Base-by-base conservation (phyloP, 2,113 vertebrate species). In the Xenopus laevis region DNA sequence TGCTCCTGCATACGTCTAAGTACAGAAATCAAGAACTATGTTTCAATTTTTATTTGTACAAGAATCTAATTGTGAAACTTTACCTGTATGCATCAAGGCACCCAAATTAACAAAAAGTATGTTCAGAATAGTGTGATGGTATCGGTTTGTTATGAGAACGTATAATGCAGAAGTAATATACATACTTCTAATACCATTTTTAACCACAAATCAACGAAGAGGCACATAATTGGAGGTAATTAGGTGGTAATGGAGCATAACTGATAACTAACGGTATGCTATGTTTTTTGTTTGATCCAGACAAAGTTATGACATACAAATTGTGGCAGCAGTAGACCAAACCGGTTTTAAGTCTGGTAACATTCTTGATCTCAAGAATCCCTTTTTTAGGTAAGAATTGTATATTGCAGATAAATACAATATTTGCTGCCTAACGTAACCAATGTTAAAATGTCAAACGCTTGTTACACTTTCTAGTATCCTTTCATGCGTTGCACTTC, bases 251-350 rank as follows among this genome's bases (percentile, higher is more conserved):
- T 4, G 15, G 47, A 17, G 3, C 15, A 30, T n/a, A 4, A 7
- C 13, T 46, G 18, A 21, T 71, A 46, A 27, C 59, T 7, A 33
- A 71, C 61, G 2, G 13, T 72, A 21, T 79, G 27, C 74, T 15
- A 40, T 40, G 33, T 9, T 44, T 79, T 81, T 44, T 82, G 64
- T 77, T 27, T 27, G 11, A 71, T 73, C 10, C 78, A 94, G 91
- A 71, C 89, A 93, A 79, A 95, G 87, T 82, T 92, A 91, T 21
- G 90, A 92, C 72, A 89, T 94, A 85, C 86, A 91, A 72, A 92
- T 92, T 65, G 83, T 86, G 68, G 89, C 85, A 5, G 81, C 87
- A 13, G 87, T 94, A 13, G 91, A 94, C 66, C 88, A 95, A 72
- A 91, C 86, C 13, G 91, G 92, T 61, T 92, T 92, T 82, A 91